Evolutionary conservation across 2,797 vertebrate genomes (phyloP), one percentile per base, ranked within the genome.

Genomic region (Cyclura pinguis): DNA sequence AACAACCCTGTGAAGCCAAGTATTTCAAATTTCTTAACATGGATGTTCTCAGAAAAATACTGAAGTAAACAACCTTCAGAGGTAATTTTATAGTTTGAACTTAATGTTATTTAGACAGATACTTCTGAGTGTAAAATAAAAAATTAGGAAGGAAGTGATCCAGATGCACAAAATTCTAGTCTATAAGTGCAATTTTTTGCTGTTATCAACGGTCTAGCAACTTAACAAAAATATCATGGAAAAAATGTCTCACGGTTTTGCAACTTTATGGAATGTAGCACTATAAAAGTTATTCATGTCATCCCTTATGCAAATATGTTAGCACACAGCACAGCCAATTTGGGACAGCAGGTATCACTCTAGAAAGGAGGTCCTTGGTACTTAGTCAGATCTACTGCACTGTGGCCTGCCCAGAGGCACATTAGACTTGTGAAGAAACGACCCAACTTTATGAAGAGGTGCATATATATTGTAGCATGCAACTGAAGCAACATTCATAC

Each of bases 11-110:
- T 88, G 82, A 18, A 89, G 78, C 35, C 78, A 90, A 81, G 1
- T 22, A 91, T 59, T 84, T 91, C 3, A 74, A 55, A 42, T 18
- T 57, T 88, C 47, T 38, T 47, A 76, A 76, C 42, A 77, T 91
- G 59, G 47, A 12, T 85, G 82, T 88, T 90, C 55, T 32, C 92
- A 42, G 29, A 72, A 85, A 12, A 29, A 90, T 91, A 93, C 86
- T 42, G n/a, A 86, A 91, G 88, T 0, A 87, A 50, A 6, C 6
- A 38, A 90, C 78, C 22, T 57, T 84, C 80, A 88, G 76, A 93
- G 0, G 24, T 10, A 29, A 38, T 82, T 6, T 74, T 74, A 69
- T 72, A 85, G 38, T 50, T 38, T 62, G 32, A 74, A 27, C 76
- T 67, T 73, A 72, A 57, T 47, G 35, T 47, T 59, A 59, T 52